phyloP scores from a whole-genome alignment of 1,140 invertebrate species.

The Leptopilina clavipes region DNA sequence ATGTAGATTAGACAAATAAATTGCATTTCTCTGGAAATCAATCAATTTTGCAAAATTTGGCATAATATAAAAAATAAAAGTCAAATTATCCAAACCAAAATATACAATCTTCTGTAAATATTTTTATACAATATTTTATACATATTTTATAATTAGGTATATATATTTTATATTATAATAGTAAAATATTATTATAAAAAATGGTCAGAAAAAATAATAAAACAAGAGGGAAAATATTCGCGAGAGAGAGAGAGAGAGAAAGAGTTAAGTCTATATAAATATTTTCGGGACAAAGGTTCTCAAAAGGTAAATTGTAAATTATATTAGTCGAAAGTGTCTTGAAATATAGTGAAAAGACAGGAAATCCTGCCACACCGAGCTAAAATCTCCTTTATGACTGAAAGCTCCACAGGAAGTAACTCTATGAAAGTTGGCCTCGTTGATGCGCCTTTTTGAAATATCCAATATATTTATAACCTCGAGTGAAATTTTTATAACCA shows the following conservation, averaged over 20 bases:
- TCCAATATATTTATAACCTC: not conserved
- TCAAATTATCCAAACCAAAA: no score
- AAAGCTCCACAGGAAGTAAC: conserved; percentile 17
- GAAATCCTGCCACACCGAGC: conserved; percentile 14
- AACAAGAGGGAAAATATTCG: not conserved
- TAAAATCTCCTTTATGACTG: not conserved
- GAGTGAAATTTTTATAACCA: no score
- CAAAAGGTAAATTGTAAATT: not conserved
- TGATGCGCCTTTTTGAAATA: conserved; percentile 56
- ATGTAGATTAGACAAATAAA: not conserved
- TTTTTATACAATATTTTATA: no score
- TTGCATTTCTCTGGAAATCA: no score
- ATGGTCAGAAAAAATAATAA: no score
- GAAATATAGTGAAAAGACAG: not conserved
- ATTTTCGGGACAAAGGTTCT: not conserved
- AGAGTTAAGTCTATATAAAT: not conserved
- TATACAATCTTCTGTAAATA: no score
- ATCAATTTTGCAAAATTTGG: no score
- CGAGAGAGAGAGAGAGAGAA: not conserved
- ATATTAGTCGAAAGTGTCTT: not conserved
- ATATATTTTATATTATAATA: no score
- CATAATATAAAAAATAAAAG: no score
- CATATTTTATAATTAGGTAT: no score
- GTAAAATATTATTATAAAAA: no score
- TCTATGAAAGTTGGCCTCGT: conserved; percentile 24